phyloP scores from a whole-genome alignment of 2,888 invertebrate genomes.

The Spodoptera littoralis region DNA sequence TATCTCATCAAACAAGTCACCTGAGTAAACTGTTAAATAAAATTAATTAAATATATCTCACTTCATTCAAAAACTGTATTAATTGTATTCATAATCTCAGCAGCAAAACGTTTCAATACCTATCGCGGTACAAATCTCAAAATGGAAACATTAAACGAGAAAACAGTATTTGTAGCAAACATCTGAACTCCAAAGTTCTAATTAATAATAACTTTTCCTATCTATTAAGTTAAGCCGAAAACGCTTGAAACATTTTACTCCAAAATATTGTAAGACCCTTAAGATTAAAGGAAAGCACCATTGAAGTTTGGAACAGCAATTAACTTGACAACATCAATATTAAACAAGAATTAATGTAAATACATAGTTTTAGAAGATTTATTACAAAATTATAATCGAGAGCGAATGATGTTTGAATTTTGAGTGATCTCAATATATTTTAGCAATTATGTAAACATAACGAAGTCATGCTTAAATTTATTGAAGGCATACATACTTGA shows the following conservation, averaged over 20 bases:
- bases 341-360: slow-evolving; percentile 51
- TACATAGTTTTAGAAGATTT: slow-evolving; percentile 51
- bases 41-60: too few relatives aligned
- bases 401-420: slow-evolving; percentile 1
- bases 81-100: not conserved
- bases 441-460: not conserved
- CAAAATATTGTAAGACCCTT: slow-evolving; percentile 58
- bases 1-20: too few relatives aligned
- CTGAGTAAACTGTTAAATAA: too few relatives aligned
- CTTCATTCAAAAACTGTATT: too few relatives aligned
- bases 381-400: slow-evolving; percentile 21
- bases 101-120: slow-evolving; percentile 30
- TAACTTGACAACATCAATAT: slow-evolving; percentile 63
- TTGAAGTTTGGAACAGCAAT: slow-evolving; percentile 62
- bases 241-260: slow-evolving; percentile 63
- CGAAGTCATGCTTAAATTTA: too few relatives aligned
- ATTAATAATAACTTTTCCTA: slow-evolving; percentile 66
- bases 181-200: slow-evolving; percentile 56
- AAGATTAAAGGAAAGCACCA: slow-evolving; percentile 62
- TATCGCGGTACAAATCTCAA: slow-evolving; percentile 14
- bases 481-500: too few relatives aligned
- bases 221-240: slow-evolving; percentile 61
- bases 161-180: slow-evolving; percentile 50
- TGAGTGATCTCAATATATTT: not conserved
- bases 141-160: slow-evolving; percentile 31